These are phyloP conservation scores for Epizoanthus rinbou DNA, from an alignment of 92 coral and sea anemone species.

Conservation along the genomic window DNA sequence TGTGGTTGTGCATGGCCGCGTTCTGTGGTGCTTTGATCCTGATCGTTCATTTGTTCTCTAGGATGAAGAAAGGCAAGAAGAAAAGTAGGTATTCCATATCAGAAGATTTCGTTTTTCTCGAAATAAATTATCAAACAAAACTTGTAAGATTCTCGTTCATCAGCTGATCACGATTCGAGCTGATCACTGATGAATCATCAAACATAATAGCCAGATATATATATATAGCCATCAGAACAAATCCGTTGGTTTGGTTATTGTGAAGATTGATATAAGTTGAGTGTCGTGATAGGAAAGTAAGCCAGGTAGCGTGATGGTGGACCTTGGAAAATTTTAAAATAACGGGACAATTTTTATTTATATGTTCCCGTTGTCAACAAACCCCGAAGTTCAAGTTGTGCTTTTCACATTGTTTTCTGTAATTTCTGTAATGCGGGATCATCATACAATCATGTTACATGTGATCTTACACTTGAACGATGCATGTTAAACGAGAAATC, in stretches of 20 bases:
- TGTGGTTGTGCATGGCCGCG: constrained; percentile 88
- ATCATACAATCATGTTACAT: too few species aligned
- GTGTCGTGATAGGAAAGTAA: too few species aligned
- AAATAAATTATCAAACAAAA: not conserved
- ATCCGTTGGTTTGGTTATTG: not conserved
- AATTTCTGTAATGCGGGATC: too few species aligned
- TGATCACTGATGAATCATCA: constrained; percentile 31
- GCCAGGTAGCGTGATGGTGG: too few species aligned
- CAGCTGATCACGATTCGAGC: not conserved
- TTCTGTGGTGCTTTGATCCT: constrained; percentile 69
- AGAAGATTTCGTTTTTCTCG: not conserved
- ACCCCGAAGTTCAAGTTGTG: too few species aligned
- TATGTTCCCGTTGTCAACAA: too few species aligned
- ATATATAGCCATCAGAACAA: too few species aligned
- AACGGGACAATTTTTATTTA: too few species aligned
- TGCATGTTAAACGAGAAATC: too few species aligned
- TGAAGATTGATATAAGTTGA: not conserved
- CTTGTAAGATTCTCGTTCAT: not conserved
- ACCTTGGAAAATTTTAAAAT: too few species aligned
- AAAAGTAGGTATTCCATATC: constrained; percentile 40
- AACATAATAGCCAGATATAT: not conserved
- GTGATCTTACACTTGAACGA: too few species aligned
- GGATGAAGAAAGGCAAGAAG: constrained; percentile 64
- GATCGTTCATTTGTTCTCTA: constrained; percentile 68
- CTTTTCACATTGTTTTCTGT: too few species aligned